phyloP scores from a whole-genome alignment of 1,140 invertebrate genomes.

The Ridgeia piscesae region DNA sequence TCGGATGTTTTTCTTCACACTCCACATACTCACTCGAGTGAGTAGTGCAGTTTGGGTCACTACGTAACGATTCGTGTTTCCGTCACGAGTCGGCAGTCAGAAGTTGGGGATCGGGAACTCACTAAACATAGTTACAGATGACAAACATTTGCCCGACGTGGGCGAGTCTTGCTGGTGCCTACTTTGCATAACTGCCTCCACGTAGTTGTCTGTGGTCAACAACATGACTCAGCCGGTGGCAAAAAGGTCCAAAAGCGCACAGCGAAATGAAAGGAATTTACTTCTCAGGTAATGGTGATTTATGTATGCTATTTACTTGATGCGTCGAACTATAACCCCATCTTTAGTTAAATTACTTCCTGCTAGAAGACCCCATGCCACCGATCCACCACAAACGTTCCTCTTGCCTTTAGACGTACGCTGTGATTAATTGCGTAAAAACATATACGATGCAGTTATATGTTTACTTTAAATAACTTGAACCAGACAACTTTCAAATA shows the following conservation, averaged over 20 bases:
- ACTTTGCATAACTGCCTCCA: no score
- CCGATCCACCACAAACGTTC: not conserved
- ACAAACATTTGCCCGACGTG: no score
- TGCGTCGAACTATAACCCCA: not conserved
- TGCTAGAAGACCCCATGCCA: not conserved
- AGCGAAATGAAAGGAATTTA: not conserved
- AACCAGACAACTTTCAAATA: not conserved
- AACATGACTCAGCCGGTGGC: not conserved
- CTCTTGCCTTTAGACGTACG: not conserved
- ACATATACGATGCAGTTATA: not conserved
- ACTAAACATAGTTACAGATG: no score
- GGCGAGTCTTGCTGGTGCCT: no score
- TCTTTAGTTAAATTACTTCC: not conserved
- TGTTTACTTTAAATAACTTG: not conserved
- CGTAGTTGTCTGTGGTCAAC: not conserved
- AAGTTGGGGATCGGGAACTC: no score
- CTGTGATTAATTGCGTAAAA: not conserved
- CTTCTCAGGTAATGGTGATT: no score
- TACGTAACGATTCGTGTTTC: no score
- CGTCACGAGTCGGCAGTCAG: no score
- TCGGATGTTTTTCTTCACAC: no score
- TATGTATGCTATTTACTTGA: not conserved
- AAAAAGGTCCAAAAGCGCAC: not conserved
- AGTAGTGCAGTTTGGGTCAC: no score
- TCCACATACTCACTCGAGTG: no score